Evolutionary conservation across 2,797 vertebrate genomes (phyloP).

Genomic region (Eulemur albifrons): DNA sequence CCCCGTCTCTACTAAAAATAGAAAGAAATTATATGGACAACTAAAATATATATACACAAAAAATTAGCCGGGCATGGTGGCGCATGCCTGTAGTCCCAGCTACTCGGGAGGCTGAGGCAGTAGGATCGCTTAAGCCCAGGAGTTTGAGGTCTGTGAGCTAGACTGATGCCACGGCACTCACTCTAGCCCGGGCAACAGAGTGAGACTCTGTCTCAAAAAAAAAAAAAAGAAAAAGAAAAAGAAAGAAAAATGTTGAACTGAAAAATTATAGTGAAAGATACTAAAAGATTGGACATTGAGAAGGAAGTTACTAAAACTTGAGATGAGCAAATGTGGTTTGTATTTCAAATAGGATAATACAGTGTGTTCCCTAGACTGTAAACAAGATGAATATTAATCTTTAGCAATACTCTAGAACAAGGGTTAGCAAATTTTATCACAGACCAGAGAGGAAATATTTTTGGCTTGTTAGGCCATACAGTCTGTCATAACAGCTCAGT

Average conservation of each 20-base stretch:
- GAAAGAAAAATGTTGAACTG: neutral
- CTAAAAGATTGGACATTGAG: neutral
- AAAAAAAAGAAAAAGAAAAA: neutral
- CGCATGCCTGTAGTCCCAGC: no score
- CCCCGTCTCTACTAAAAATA: no score
- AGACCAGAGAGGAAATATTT: neutral
- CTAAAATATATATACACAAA: no score
- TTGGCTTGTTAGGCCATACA: neutral
- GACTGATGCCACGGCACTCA: no score
- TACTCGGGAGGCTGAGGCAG: no score
- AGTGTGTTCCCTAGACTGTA: neutral
- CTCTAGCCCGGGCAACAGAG: no score
- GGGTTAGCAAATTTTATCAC: neutral
- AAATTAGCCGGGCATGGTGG: no score
- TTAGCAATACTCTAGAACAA: neutral
- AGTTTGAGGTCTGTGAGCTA: no score
- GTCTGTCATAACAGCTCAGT: neutral
- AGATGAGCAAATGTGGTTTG: neutral
- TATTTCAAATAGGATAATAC: neutral
- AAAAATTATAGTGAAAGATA: neutral
- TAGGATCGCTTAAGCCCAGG: no score
- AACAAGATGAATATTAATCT: neutral
- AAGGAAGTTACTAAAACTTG: neutral
- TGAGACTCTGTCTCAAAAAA: no score
- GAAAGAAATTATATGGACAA: no score